Base-by-base conservation (phyloP, 2,888 invertebrate species). In the Hypomecis atomaria region DNA sequence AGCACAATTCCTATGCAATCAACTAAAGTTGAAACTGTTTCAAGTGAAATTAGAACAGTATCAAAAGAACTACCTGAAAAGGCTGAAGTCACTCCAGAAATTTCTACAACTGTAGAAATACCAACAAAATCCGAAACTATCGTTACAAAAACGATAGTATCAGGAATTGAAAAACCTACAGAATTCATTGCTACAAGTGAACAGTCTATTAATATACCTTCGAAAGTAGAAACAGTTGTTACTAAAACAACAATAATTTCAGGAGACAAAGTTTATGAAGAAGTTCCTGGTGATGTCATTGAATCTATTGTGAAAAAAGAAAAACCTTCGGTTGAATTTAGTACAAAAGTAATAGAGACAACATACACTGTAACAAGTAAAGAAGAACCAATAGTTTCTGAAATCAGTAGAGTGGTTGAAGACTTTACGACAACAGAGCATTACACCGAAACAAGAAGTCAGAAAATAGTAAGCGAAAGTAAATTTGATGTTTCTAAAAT, bases 401-500 rank as follows among this genome's bases (percentile, higher is more conserved):
- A 80, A 69, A 57, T 74, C 0, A 78, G 73, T 5, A 77, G 76
- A 50, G 68, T 76, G 0, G 71, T 74, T 1, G 82, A 78, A 71
- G 82, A 80, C 44, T 72, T 75, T 40, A 68, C 70, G 10, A 72
- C 76, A 6, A 69, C 74, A 13, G 78, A 81, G 58, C 75, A 81
- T 70, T 71, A 71, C 4, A 69, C 73, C 37, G 74, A 79, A 66
- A 79, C 73, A 4, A 78, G 66, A 36, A 78, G 64, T 67, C 61
- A 70, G 69, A 69, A 71, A 3, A 71, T 62, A 23, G 72, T 76
- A 33, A 75, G 68, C 40, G 78, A 78, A 64, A 72, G 76, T 54
- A 91, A 90, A 72, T 90, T 91, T 72, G 90, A 91, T 70, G 86
- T 91, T 4, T 83, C 84, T 0, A 90, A 90, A 82, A 91, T 90